Percentiles rank a stretch among this genome's conserved stretches.
Evolutionary conservation across 2,797 vertebrate species (phyloP).

Genomic region (Chloroceryle amazona): DNA sequence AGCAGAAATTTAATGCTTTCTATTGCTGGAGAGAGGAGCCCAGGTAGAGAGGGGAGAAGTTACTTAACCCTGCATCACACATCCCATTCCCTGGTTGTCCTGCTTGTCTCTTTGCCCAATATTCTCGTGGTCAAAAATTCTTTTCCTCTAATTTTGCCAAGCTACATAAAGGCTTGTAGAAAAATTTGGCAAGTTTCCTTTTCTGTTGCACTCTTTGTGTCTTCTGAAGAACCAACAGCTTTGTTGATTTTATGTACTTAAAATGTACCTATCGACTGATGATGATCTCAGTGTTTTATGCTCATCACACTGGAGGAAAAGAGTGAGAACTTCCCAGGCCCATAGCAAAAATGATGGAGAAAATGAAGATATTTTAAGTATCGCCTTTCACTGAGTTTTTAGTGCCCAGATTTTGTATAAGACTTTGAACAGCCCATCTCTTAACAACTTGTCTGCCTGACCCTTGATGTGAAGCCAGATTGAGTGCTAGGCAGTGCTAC

Average conservation of each 20-base stretch:
- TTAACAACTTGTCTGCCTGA: constrained; percentile 68
- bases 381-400: constrained; percentile 47
- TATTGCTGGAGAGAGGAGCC: neutral
- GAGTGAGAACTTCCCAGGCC: neutral
- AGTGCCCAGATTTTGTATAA: constrained; percentile 59
- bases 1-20: constrained; percentile 15
- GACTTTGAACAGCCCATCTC: constrained; percentile 55
- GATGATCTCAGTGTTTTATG: neutral
- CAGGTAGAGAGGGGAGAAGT: neutral
- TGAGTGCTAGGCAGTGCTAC: constrained; percentile 67
- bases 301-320: neutral
- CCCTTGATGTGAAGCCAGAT: constrained; percentile 68
- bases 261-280: neutral
- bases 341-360: constrained; percentile 6
- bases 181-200: neutral
- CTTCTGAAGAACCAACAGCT: neutral
- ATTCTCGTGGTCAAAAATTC: neutral
- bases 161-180: neutral
- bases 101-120: neutral
- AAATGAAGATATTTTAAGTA: constrained; percentile 38
- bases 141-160: neutral
- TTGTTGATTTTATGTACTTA: neutral
- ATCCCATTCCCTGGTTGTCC: neutral
- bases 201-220: neutral
- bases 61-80: neutral